phyloP scores from a whole-genome alignment of 1,140 invertebrate genomes.

The Pteromalus puparum region DNA sequence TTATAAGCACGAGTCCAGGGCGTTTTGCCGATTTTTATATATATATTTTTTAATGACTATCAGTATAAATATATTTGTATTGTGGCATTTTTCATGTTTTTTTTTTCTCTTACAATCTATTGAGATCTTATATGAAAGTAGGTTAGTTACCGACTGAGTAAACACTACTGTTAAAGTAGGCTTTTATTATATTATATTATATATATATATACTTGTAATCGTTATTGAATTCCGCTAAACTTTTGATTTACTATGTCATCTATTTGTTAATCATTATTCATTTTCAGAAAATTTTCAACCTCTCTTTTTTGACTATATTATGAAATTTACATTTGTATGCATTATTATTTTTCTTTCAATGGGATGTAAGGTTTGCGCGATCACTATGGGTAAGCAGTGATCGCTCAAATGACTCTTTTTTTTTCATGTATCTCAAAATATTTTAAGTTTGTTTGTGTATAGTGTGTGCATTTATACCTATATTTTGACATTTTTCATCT shows the following conservation, averaged over 20 bases:
- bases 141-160: slow-evolving; percentile 51
- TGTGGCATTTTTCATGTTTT: slow-evolving; percentile 45
- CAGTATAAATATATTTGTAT: slow-evolving; percentile 46
- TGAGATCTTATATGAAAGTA: slow-evolving; percentile 18
- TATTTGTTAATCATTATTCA: slow-evolving; percentile 31
- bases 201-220: slow-evolving; percentile 24
- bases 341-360: not conserved
- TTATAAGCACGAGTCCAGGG: slow-evolving; percentile 44
- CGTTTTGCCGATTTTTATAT: slow-evolving; percentile 43
- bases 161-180: slow-evolving; percentile 34
- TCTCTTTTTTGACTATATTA: not conserved
- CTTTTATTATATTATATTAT: slow-evolving; percentile 1
- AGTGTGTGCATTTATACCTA: slow-evolving; percentile 33
- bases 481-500: not conserved
- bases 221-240: slow-evolving; percentile 16
- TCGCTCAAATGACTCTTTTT: not conserved
- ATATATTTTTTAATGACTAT: slow-evolving; percentile 38
- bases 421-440: slow-evolving; percentile 4
- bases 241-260: slow-evolving; percentile 15
- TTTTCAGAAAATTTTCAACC: slow-evolving; percentile 9
- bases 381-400: not conserved
- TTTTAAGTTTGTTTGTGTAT: slow-evolving; percentile 28
- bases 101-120: not conserved
- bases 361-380: not conserved
- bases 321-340: slow-evolving; percentile 2